These are phyloP conservation scores for Macropis europaea DNA, from an alignment of 2,888 invertebrate species.

Conservation along the genomic window DNA sequence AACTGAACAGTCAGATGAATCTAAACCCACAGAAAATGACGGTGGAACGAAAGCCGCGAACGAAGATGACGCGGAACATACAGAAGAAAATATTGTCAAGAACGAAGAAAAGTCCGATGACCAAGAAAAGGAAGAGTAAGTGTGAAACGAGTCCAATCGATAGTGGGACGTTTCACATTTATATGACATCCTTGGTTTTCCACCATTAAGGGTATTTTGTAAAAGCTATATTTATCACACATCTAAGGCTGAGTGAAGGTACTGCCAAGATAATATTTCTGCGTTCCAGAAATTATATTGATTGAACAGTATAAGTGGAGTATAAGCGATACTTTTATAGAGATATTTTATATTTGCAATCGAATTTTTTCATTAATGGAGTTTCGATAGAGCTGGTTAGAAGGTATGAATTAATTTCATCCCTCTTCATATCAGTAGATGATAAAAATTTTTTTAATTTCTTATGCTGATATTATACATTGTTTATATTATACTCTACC, in stretches of 20 bases:
- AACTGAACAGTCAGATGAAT: slow-evolving; percentile 60
- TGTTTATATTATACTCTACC: slow-evolving; percentile 41
- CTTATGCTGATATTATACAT: slow-evolving; percentile 36
- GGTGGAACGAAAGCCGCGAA: slow-evolving; percentile 74
- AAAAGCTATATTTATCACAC: slow-evolving; percentile 63
- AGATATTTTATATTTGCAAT: slow-evolving; percentile 57
- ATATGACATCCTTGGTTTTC: slow-evolving; percentile 63
- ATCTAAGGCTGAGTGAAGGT: slow-evolving; percentile 67
- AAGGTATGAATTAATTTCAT: slow-evolving; percentile 37
- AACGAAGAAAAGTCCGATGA: slow-evolving; percentile 75
- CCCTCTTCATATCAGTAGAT: slow-evolving; percentile 45
- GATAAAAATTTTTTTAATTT: slow-evolving; percentile 42
- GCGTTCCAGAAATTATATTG: slow-evolving; percentile 44
- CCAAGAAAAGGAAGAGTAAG: slow-evolving; percentile 77
- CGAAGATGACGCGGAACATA: slow-evolving; percentile 75
- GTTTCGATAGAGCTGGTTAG: slow-evolving; percentile 44
- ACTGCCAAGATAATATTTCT: slow-evolving; percentile 68
- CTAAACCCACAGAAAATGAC: slow-evolving; percentile 67
- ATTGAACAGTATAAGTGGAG: slow-evolving; percentile 53
- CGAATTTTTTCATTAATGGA: slow-evolving; percentile 38
- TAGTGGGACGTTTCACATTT: slow-evolving; percentile 53
- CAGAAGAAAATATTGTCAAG: slow-evolving; percentile 73
- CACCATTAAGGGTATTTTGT: slow-evolving; percentile 66
- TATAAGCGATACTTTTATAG: slow-evolving; percentile 59
- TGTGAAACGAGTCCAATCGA: slow-evolving; percentile 51